Evolutionary conservation across 2,888 invertebrate species (phyloP).

Genomic region (Dryadula phaetusa): DNA sequence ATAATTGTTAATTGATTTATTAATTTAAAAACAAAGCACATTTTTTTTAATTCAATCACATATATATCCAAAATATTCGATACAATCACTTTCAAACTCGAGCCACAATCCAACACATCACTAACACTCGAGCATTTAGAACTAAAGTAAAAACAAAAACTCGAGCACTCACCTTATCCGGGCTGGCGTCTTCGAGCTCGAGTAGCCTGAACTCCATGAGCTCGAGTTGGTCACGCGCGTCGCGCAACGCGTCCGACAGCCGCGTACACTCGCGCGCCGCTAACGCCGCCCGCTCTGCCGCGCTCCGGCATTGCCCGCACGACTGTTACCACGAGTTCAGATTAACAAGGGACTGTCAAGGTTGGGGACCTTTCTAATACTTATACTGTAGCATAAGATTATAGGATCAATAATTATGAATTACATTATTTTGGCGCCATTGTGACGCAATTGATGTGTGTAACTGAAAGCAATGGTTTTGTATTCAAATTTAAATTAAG

Average conservation of each 20-base stretch:
- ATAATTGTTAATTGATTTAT: not conserved
- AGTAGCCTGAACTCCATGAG: constrained; percentile 91
- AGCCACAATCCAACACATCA: constrained; percentile 5
- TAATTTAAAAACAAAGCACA: not conserved
- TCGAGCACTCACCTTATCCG: constrained; percentile 69
- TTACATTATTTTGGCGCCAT: not conserved
- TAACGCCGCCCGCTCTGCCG: constrained; percentile 74
- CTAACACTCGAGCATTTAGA: not conserved
- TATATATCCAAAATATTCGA: not conserved
- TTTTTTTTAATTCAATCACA: not conserved
- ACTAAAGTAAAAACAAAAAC: not conserved
- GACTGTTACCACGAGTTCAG: constrained; percentile 62
- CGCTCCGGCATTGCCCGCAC: constrained; percentile 75
- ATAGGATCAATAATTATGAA: not conserved
- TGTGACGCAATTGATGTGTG: too few species aligned
- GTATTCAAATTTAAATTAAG: not conserved
- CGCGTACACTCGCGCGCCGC: constrained; percentile 82
- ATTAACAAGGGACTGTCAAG: constrained; percentile 41
- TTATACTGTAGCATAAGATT: not conserved
- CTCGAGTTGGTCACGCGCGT: constrained; percentile 91
- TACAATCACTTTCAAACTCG: not conserved
- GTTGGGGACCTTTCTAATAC: constrained; percentile 41
- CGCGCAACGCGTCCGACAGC: constrained; percentile 87
- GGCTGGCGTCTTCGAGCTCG: constrained; percentile 88
- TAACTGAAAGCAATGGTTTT: not conserved